A percentile compares a stretch with the other conserved stretches of the same genome.
Evolutionary conservation across 2,888 invertebrate species (phyloP).

Genomic region (Cephus pygmeus): DNA sequence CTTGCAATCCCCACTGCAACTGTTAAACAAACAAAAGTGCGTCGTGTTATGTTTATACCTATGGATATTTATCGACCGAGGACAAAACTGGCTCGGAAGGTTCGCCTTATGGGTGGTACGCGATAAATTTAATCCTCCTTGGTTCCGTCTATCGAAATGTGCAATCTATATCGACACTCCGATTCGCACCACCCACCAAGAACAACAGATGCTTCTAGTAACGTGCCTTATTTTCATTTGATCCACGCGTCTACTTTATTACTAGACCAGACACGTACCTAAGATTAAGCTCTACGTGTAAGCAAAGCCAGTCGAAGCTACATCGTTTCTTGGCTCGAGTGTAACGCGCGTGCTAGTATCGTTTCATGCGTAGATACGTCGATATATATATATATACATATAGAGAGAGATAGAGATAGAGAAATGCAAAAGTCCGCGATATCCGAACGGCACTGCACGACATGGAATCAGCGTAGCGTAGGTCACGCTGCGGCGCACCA

Average conservation of each 20-base stretch:
- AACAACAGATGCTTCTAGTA: background rate
- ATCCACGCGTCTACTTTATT: background rate
- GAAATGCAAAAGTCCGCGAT: constrained; percentile 12
- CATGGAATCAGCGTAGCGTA: background rate
- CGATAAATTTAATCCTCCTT: background rate
- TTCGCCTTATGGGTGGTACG: background rate
- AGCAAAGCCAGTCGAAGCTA: background rate
- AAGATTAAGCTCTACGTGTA: background rate
- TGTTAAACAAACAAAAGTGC: background rate
- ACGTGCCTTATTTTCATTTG: background rate
- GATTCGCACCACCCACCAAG: background rate
- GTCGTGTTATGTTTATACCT: background rate
- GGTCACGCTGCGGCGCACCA: background rate
- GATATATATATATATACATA: background rate
- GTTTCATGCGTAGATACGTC: constrained; percentile 1
- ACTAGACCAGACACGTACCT: background rate
- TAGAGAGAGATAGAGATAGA: background rate
- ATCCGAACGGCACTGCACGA: background rate
- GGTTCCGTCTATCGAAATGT: background rate
- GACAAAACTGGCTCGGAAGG: background rate
- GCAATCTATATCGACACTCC: background rate
- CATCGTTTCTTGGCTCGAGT: background rate
- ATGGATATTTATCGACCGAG: background rate
- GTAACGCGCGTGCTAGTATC: background rate
- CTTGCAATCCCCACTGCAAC: background rate